These are phyloP conservation scores for Brachionus plicatilis DNA, from an alignment of 1,140 invertebrate species.

Conservation along the genomic window DNA sequence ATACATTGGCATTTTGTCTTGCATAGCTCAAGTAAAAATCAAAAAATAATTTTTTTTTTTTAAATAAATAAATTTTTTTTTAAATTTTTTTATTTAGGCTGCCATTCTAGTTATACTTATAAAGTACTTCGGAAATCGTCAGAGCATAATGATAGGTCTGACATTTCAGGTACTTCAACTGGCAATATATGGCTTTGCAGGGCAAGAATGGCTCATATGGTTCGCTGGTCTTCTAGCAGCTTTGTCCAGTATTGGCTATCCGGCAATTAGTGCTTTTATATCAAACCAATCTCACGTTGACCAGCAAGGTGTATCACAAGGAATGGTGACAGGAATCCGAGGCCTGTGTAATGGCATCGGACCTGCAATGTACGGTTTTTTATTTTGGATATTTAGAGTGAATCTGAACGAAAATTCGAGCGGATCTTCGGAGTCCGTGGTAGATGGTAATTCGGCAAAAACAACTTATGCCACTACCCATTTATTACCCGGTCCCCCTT, in stretches of 20 bases:
- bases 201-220: constrained; percentile 92
- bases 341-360: constrained; percentile 87
- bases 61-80: background rate
- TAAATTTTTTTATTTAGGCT: constrained; percentile 50
- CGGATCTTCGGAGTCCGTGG: background rate
- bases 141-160: constrained; percentile 92
- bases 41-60: background rate
- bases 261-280: constrained; percentile 97
- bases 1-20: constrained; percentile 88
- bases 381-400: constrained; percentile 97
- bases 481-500: constrained; percentile 95
- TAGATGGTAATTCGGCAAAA: background rate
- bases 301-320: constrained; percentile 69
- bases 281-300: constrained; percentile 92
- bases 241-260: constrained; percentile 84
- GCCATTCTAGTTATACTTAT: constrained; percentile 77
- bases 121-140: constrained; percentile 83
- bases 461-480: constrained; percentile 49
- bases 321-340: constrained; percentile 77
- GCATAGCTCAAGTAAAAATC: constrained; percentile 72
- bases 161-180: constrained; percentile 92
- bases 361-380: constrained; percentile 90
- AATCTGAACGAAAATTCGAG: constrained; percentile 16
- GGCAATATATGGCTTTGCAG: constrained; percentile 91
- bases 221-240: constrained; percentile 88